phyloP scores from a whole-genome alignment of 2,797 vertebrate genomes.

The Chiroxiphia lanceolata region DNA sequence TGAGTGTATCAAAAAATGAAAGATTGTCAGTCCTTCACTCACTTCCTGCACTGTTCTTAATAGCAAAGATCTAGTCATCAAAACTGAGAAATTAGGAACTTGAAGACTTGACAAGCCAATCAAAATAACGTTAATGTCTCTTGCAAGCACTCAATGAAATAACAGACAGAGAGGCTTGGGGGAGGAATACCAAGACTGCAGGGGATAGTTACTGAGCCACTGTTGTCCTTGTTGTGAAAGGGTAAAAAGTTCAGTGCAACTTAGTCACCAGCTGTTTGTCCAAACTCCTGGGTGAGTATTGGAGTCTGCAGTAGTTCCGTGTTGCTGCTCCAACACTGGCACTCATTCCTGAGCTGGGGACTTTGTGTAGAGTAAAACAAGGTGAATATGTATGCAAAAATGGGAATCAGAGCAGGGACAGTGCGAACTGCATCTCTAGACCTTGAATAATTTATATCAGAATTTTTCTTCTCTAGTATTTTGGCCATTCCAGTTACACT shows the following conservation, averaged over 20 bases:
- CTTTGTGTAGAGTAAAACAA: background rate
- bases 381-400: background rate
- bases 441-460: background rate
- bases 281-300: background rate
- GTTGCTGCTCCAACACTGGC: fast-evolving
- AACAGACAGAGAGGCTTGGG: background rate
- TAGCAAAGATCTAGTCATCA: slow-evolving; percentile 2
- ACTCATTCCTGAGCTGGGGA: background rate
- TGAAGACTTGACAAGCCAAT: background rate
- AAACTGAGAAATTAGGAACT: slow-evolving; percentile 25
- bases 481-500: background rate
- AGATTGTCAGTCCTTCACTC: background rate
- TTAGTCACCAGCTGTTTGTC: background rate
- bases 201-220: background rate
- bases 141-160: background rate
- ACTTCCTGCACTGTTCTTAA: background rate
- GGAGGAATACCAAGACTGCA: background rate
- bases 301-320: background rate
- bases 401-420: background rate
- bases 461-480: background rate
- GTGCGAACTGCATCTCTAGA: background rate
- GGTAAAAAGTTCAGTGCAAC: background rate
- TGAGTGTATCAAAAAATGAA: background rate
- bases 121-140: background rate
- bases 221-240: fast-evolving